A percentile compares a stretch with the other conserved stretches of the same genome.
phyloP scores from a whole-genome alignment of 2,888 invertebrate genomes.

The Aplocera efformata region DNA sequence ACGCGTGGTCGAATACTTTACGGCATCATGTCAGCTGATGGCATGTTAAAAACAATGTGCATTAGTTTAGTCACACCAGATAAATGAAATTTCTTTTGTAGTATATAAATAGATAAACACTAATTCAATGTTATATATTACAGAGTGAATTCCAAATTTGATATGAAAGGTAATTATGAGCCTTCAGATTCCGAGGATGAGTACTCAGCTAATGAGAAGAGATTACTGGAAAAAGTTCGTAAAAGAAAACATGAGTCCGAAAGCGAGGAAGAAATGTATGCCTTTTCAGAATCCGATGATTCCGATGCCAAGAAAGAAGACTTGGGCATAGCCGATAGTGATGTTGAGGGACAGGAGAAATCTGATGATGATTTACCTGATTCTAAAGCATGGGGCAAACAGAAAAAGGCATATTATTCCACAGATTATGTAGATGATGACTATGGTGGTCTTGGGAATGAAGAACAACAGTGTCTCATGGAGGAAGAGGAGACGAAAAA shows the following conservation, averaged over 20 bases:
- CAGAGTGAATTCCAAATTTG: conserved; percentile 64
- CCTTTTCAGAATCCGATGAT: conserved; percentile 76
- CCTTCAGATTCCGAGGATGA: conserved; percentile 87
- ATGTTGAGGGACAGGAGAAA: conserved; percentile 87
- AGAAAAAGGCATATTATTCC: conserved; percentile 88
- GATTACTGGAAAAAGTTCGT: conserved; percentile 81
- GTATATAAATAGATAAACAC: too few species aligned
- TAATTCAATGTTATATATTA: conserved; percentile 32
- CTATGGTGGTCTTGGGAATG: conserved; percentile 84
- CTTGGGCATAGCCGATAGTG: conserved; percentile 82
- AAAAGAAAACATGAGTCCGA: conserved; percentile 76
- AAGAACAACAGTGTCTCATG: conserved; percentile 85
- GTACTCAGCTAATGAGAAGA: conserved; percentile 83
- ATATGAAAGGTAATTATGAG: conserved; percentile 79
- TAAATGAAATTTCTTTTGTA: neutral
- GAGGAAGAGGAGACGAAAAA: conserved; percentile 92
- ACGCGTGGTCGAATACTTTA: too few species aligned
- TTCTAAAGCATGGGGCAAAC: conserved; percentile 93
- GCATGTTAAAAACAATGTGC: too few species aligned
- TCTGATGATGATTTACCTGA: conserved; percentile 87
- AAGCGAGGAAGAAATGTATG: conserved; percentile 83
- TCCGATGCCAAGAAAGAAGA: conserved; percentile 70
- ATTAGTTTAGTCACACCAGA: neutral
- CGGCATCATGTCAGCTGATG: too few species aligned
- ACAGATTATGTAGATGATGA: conserved; percentile 95